A percentile compares a stretch with the other conserved stretches of the same genome.
These are phyloP conservation scores for Holocentrus rufus DNA, from an alignment of 2,797 vertebrate genomes.

Conservation along the genomic window DNA sequence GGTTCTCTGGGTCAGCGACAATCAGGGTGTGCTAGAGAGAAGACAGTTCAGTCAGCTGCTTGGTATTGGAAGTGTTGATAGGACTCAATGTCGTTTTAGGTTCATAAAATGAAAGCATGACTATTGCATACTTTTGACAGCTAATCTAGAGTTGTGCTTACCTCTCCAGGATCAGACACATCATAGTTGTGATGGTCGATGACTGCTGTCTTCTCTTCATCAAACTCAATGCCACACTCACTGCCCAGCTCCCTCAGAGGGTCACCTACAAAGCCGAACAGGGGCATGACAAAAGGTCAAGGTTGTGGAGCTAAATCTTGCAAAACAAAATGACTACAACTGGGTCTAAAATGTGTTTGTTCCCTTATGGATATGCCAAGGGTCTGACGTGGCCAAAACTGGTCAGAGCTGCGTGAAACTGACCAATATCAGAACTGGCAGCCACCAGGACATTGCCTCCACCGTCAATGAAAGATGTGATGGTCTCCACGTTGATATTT, in stretches of 20 bases:
- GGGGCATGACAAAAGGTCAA: neutral
- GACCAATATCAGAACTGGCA: constrained; percentile 94
- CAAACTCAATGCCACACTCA: constrained; percentile 97
- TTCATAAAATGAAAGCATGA: too few relatives aligned
- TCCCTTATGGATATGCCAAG: too few relatives aligned
- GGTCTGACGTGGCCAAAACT: too few relatives aligned
- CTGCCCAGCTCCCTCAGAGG: constrained; percentile 96
- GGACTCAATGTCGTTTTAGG: too few relatives aligned
- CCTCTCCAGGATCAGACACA: constrained; percentile 93
- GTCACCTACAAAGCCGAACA: constrained; percentile 84
- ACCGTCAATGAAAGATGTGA: constrained; percentile 94
- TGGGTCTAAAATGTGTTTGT: too few relatives aligned
- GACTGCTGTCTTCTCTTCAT: constrained; percentile 95
- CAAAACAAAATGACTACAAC: neutral
- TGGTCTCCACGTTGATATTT: constrained; percentile 96
- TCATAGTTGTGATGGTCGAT: constrained; percentile 98
- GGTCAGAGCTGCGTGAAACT: constrained; percentile 52
- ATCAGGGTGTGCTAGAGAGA: constrained; percentile 90
- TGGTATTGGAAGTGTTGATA: neutral
- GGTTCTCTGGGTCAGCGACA: constrained; percentile 91
- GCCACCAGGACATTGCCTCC: constrained; percentile 95
- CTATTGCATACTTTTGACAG: neutral
- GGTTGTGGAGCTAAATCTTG: neutral
- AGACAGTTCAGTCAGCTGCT: constrained; percentile 2
- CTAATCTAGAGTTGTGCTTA: constrained; percentile 61